Conservation (phyloP, 2,888 invertebrate species). For the Diachrysia chrysitis region DNA sequence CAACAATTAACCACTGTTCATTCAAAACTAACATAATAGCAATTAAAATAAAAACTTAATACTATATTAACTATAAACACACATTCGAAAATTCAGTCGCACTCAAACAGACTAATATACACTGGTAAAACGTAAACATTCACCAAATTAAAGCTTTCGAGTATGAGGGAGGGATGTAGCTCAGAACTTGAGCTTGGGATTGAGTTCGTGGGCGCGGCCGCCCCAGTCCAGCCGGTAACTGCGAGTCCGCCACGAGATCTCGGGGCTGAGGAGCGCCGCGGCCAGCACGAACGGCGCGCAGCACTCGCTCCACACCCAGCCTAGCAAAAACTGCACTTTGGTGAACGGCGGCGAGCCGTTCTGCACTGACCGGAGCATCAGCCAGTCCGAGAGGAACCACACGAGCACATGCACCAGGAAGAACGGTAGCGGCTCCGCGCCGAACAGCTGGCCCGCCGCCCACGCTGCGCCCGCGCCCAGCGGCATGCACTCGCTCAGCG, state of each 20-base stretch:
- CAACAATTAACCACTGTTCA: conserved; percentile 71
- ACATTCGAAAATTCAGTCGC: conserved; percentile 63
- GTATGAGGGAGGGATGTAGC: conserved; percentile 65
- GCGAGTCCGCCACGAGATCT: conserved; percentile 97
- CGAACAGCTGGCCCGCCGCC: conserved; percentile 94
- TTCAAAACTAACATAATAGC: conserved; percentile 59
- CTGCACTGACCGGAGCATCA: conserved; percentile 96
- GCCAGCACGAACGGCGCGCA: conserved; percentile 97
- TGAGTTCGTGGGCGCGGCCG: conserved; percentile 96
- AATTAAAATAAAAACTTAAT: conserved; percentile 81
- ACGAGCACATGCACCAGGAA: conserved; percentile 97
- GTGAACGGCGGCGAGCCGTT: conserved; percentile 98
- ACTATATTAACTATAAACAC: conserved; percentile 70
- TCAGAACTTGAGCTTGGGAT: conserved; percentile 92
- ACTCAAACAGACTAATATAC: conserved; percentile 57
- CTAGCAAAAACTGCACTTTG: conserved; percentile 97
- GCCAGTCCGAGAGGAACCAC: conserved; percentile 99
- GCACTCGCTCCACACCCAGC: conserved; percentile 98
- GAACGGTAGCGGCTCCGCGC: conserved; percentile 96
- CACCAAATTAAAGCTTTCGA: conserved; percentile 84
- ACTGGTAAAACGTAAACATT: conserved; percentile 67
- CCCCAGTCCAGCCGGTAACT: conserved; percentile 98
- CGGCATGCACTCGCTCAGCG: conserved; percentile 98
- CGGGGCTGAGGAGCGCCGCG: conserved; percentile 95
- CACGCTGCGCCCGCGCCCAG: conserved; percentile 97